Evolutionary conservation across 1,140 invertebrate species (phyloP), one percentile per base, ranked within the genome.

Genomic region (Euura lappo): DNA sequence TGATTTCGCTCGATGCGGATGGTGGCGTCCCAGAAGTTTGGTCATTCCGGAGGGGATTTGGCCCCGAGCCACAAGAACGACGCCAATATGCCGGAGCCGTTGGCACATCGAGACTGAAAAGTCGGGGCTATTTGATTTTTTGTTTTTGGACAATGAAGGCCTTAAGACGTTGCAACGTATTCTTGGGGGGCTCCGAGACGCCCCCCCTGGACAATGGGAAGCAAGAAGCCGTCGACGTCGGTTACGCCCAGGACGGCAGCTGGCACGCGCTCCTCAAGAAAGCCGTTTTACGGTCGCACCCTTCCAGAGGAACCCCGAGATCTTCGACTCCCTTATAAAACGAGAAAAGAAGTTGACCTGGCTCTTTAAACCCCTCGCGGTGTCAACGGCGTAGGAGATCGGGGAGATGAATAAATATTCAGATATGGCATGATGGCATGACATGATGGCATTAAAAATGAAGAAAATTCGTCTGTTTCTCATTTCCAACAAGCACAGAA

Each of bases 171-270:
- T 60, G 51, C 28, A 28, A 28, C 28, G 28, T 28, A 28, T 28
- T 28, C 28, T 28, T 28, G 28, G 28, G 28, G 28, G 47, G 51
- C 51, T 6, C 51, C 8, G 28, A 28, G 28, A 28, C 28, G 28
- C 28, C 28, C 28, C 28, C 28, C 28, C 28, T 28, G 1, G 28
- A 28, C 51, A 60, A 60, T 60, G 51, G 51, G 3, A 11, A 3
- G 10, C 13, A 60, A 60, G 51, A 60, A 60, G 51, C 51, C 51
- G 13, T 6, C 51, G 51, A 86, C 79, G 87, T 86, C 87, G 86
- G 87, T 88, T 88, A 87, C 83, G 84, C 84, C 83, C 85, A 75
- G 84, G 75, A 76, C 79, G 79, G 83, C 87, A 88, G 87, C 86
- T 88, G 87, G 85, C 87, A 87, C 86, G 86, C 85, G 84, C 85